A percentile compares a stretch with the other conserved stretches of the same genome.
Conservation (phyloP, 2,888 invertebrate genomes). For the Dysmachus trigonus region DNA sequence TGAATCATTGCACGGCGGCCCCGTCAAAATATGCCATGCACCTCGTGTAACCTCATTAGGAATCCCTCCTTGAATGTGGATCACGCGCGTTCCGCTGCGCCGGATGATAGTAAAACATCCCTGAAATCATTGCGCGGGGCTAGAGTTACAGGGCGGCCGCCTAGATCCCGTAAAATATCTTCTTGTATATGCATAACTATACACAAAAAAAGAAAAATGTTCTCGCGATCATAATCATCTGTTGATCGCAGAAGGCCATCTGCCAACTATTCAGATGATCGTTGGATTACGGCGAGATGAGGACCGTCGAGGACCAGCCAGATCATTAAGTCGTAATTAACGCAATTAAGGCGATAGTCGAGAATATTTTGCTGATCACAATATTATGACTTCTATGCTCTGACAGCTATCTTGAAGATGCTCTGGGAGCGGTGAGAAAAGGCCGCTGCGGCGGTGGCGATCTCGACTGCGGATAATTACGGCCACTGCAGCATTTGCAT, state of each 20-base stretch:
- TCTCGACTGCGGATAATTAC: background rate
- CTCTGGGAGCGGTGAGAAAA: background rate
- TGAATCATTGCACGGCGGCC: constrained; percentile 17
- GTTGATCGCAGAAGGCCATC: constrained; percentile 18
- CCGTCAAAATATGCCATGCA: constrained; percentile 39
- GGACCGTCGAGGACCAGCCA: background rate
- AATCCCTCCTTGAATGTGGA: background rate
- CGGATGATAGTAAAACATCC: background rate
- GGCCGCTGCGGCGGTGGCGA: background rate
- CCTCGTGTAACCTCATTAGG: constrained; percentile 39
- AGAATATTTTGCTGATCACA: constrained; percentile 26
- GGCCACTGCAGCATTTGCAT: background rate
- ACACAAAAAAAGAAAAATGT: no score
- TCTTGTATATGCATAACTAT: constrained; percentile 3
- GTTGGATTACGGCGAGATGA: background rate
- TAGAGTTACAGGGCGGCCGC: background rate
- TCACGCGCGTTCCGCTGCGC: background rate
- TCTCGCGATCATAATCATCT: constrained; percentile 27
- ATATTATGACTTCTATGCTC: constrained; percentile 29
- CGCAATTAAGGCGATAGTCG: constrained; percentile 28
- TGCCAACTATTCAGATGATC: constrained; percentile 21
- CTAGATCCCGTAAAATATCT: constrained; percentile 22
- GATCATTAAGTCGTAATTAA: constrained; percentile 36
- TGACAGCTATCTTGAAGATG: background rate
- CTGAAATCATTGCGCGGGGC: background rate